Evolutionary conservation across 2,113 vertebrate species (phyloP), one percentile per base, ranked within the genome.

Genomic region (Siphamia tubifer): DNA sequence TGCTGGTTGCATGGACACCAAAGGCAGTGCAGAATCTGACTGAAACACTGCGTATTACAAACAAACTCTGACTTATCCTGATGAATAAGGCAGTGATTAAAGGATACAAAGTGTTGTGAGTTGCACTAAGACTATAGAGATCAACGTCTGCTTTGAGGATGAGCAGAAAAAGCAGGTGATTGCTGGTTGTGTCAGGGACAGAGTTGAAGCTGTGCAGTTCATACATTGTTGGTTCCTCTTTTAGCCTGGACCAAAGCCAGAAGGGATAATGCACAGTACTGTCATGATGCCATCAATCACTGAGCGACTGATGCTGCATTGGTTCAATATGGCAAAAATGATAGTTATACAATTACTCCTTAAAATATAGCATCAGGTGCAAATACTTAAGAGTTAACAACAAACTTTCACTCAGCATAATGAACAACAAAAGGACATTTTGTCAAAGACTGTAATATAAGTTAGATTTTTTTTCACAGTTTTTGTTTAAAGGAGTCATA

Each of bases 1-100:
- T 66, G 68, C 58, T 11, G 65, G 81, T 82, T 74, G 75, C 81
- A 12, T 62, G 58, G 73, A 71, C 64, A 80, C 65, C 25, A 11
- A 17, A 53, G 23, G 27, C 58, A 45, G 5, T 31, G 15, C 30
- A 45, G 27, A 52, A 28, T 21, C 35, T 38, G 38, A 43, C 12
- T 40, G 52, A 36, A 16, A 51, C 23, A 12, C 1, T 6, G 40
- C 64, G 68, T 38, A 45, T 44, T 34, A 61, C 16, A 52, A 35
- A 42, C 11, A 1, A 15, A 17, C 39, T 19, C 31, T 58, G 63
- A 73, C 13, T 73, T 68, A 68, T 27, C 24, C 3, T 13, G 35
- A 6, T 55, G 49, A 63, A 30, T 8, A 36, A 40, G 25, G 32
- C 25, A 10, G 39, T 24, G 78, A 82, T 82, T 68, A 83, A 73